Evolutionary conservation across 2,888 invertebrate genomes (phyloP), one percentile per base, ranked within the genome.

Genomic region (Ochropleura plecta): DNA sequence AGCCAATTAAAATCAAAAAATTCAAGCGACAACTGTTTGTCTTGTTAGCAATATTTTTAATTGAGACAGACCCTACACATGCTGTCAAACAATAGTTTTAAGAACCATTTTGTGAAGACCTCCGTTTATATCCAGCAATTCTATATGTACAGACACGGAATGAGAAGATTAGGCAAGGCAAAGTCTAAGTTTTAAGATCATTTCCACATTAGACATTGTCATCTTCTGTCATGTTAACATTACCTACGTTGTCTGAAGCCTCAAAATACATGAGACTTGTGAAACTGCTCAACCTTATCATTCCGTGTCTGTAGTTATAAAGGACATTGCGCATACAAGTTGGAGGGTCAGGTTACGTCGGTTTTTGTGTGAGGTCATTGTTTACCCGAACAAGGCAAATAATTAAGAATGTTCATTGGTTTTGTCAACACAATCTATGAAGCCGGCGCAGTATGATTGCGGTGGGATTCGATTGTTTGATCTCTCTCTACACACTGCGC

Each of bases 341-440:
- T 70, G 40, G 82, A 69, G 81, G 93, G 77, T 91, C 94, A 85
- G 63, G n/a, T 75, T 86, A 90, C 59, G 79, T 30, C 92, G 93
- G 95, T 89, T 86, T 72, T 75, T 76, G 80, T 83, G 73, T 88
- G 84, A 92, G 95, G 95, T 94, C 94, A 93, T 93, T 96, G 95
- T 96, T 96, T 95, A 95, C 95, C 83, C 90, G 91, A 93, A 92
- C 92, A 88, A 90, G 91, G 94, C 95, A 96, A 96, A 96, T 96
- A 95, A 96, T 96, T 95, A 96, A 94, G 95, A 95, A 93, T 95
- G 95, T 95, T 95, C 95, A 96, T 94, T 95, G 95, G 95, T 94
- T 95, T 94, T 94, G 96, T 95, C 95, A 96, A 96, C 94, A 95
- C 91, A 93, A 90, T 92, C 89, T 90, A 90, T 90, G 90, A 89